Evolutionary conservation across 2,888 invertebrate species (phyloP).

Genomic region (Eudemis profundana): DNA sequence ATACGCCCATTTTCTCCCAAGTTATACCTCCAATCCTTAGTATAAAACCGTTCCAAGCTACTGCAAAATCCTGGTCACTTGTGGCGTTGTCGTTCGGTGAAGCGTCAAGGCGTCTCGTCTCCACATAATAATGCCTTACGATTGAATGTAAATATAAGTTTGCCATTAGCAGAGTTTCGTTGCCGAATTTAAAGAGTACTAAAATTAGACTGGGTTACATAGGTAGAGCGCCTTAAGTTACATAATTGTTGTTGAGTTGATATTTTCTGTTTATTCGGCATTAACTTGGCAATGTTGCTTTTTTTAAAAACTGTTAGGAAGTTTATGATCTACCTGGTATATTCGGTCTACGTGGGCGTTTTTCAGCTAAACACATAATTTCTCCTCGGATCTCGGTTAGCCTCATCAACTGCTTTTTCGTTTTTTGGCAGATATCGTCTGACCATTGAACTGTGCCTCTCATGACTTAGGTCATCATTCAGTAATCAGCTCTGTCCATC

Average conservation of each 20-base stretch:
- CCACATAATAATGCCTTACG: conserved; percentile 31
- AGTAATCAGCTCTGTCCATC: too few species aligned
- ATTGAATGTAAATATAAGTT: conserved; percentile 34
- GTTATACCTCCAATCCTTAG: not conserved
- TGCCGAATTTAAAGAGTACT: conserved; percentile 20
- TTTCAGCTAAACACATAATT: too few species aligned
- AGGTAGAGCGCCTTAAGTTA: not conserved
- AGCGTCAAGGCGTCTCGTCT: conserved; percentile 3
- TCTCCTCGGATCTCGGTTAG: too few species aligned
- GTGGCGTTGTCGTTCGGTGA: not conserved
- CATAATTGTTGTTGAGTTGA: not conserved
- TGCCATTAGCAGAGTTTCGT: conserved; percentile 21
- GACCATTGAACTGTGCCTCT: too few species aligned
- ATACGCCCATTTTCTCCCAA: conserved; percentile 10
- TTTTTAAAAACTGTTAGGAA: not conserved
- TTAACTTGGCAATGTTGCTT: not conserved
- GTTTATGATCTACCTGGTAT: too few species aligned
- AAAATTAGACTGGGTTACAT: conserved; percentile 3
- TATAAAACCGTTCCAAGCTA: not conserved
- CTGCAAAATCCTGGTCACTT: not conserved
- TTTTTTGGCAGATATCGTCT: not conserved
- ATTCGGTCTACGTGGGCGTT: not conserved
- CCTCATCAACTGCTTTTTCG: too few species aligned
- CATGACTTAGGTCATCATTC: too few species aligned
- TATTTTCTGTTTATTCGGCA: not conserved